Base-by-base conservation (phyloP, 2,888 invertebrate species). In the Ephialtes manifestator region DNA sequence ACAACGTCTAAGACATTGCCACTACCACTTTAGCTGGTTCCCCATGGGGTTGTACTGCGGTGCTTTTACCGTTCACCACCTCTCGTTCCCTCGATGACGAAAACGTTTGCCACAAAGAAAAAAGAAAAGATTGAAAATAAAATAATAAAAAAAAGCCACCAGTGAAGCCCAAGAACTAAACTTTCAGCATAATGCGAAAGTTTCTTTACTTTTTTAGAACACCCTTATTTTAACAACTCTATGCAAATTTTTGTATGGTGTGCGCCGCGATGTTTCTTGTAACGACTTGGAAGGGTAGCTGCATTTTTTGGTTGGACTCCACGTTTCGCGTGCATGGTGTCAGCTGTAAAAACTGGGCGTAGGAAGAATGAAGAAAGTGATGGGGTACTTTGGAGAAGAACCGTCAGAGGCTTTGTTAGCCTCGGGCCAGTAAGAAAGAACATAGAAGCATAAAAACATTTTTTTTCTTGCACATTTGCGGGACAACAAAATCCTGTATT, bases 301-400 rank as follows among this genome's bases (percentile, higher is more conserved):
- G 65, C 43, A 20, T 20, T 13, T 13, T 18, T 18, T 39, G 35
- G 60, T 63, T 35, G 60, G 31, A 31, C 31, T 35, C 35, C 1
- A 5, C 60, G 58, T 58, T 58, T 63, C 35, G n/a, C 35, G 35
- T 31, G 60, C 60, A 31, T 67, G 18, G 60, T 46, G 43, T 18
- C 31, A 70, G 53, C 31, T 68, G 70, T 20, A 39, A 63, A 58
- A 68, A 31, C 39, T 58, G 8, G 51, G 46, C 87, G 88, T 81
- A 87, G 88, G 80, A 91, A 89, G 89, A 88, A 88, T 84, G 84
- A 89, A 89, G 87, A 89, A 88, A 88, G 88, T 43, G 68, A 58
- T 76, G 67, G 85, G 90, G 89, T 89, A 90, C 88, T 90, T 91
- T 91, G 86, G 88, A 86, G 87, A 87, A 88, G 88, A 88, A 88